Evolutionary conservation across 2,797 vertebrate species (phyloP).

Genomic region (Sebastes wilsoni): DNA sequence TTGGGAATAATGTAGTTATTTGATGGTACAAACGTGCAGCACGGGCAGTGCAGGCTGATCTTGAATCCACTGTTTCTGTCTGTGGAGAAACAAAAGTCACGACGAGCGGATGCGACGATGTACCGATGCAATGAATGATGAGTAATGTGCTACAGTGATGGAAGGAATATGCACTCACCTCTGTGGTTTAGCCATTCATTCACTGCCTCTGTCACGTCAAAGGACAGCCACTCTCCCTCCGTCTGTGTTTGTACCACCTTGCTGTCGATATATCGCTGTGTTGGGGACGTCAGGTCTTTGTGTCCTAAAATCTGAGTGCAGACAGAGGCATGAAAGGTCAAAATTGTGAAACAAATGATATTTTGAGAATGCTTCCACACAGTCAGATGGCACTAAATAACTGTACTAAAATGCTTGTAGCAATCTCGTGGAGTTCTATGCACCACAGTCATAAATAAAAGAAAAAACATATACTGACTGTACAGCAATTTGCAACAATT

Average conservation of each 20-base stretch:
- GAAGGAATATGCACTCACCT: conserved; percentile 78
- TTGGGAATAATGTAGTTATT: conserved; percentile 99
- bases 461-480: not conserved
- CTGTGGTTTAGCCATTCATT: conserved; percentile 95
- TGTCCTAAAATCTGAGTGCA: conserved; percentile 89
- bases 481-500: too few relatives aligned
- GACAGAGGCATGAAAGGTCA: conserved; percentile 13
- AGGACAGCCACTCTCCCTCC: conserved; percentile 97
- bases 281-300: conserved; percentile 92
- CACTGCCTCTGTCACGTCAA: conserved; percentile 95
- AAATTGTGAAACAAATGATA: not conserved
- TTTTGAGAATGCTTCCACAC: not conserved
- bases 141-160: not conserved
- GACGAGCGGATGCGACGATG: not conserved
- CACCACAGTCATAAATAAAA: not conserved
- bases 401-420: too few relatives aligned
- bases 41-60: conserved; percentile 96
- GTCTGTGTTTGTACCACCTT: conserved; percentile 94
- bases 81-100: conserved; percentile 75
- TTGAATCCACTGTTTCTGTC: conserved; percentile 98
- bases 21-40: conserved; percentile 95
- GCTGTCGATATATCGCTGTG: conserved; percentile 96
- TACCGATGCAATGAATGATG: not conserved
- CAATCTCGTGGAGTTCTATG: not conserved
- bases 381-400: not conserved